Conservation (phyloP, 2,797 vertebrate species). For the Enteromius paludinosus region DNA sequence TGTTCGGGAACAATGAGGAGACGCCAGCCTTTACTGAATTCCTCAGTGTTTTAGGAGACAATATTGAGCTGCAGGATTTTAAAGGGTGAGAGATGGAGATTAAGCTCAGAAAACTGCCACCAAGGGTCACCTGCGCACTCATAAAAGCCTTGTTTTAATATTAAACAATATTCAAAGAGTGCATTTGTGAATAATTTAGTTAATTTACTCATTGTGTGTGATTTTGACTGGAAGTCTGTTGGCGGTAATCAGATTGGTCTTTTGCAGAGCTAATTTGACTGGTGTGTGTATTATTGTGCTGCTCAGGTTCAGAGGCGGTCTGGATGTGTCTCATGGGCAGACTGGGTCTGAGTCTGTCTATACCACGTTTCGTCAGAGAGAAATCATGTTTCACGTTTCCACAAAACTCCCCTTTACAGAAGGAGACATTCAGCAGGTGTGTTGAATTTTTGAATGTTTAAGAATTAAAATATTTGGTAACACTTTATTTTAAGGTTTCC, state of each 20-base stretch:
- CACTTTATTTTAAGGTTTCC: too few relatives aligned
- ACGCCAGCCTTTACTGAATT: conserved; percentile 92
- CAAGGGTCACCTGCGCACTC: conserved; percentile 8
- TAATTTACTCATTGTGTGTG: neutral
- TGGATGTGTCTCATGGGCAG: conserved; percentile 96
- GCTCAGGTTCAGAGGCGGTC: conserved; percentile 92
- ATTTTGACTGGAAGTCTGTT: neutral
- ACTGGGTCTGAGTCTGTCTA: conserved; percentile 92
- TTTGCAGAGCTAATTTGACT: conserved; percentile 9
- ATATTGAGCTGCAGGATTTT: conserved; percentile 92
- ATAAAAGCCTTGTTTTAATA: conserved; percentile 29
- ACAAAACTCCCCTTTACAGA: conserved; percentile 98
- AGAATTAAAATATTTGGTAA: neutral
- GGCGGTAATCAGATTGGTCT: neutral
- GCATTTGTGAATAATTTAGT: conserved; percentile 28
- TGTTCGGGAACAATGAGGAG: conserved; percentile 95
- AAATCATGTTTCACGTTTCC: conserved; percentile 98
- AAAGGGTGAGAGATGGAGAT: conserved; percentile 82
- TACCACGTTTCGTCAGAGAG: conserved; percentile 92
- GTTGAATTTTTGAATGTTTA: neutral
- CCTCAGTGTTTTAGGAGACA: conserved; percentile 88
- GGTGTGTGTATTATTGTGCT: conserved; percentile 19
- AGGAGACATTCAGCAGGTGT: conserved; percentile 94
- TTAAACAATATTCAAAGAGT: conserved; percentile 25
- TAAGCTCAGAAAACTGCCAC: conserved; percentile 9